These are phyloP conservation scores for Pristionchus mayeri DNA, from an alignment of 2,888 invertebrate genomes.

Conservation along the genomic window DNA sequence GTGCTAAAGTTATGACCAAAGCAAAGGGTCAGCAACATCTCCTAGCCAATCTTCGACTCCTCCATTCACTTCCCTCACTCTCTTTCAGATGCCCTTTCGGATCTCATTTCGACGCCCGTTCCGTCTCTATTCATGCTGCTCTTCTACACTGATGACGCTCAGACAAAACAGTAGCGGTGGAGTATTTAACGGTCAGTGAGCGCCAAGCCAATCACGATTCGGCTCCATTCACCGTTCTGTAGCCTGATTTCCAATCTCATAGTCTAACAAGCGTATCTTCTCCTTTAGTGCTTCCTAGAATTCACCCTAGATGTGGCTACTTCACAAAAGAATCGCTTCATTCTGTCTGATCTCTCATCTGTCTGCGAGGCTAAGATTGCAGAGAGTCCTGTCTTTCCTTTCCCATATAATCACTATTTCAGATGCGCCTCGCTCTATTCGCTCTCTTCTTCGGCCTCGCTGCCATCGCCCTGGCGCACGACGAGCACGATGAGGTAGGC, in stretches of 20 bases:
- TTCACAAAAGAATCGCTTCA: neutral
- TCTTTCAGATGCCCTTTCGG: conserved; percentile 3
- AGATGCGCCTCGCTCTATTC: conserved; percentile 18
- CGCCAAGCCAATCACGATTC: neutral
- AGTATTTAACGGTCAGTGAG: conserved; percentile 35
- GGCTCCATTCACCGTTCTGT: neutral
- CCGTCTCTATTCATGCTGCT: neutral
- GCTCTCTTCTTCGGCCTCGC: conserved; percentile 29
- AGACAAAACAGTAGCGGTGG: neutral
- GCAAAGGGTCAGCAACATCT: too few relatives aligned
- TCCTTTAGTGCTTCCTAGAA: too few relatives aligned
- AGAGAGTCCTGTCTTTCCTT: neutral
- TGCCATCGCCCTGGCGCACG: conserved; percentile 20
- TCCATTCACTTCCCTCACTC: neutral
- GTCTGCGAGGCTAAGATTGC: neutral
- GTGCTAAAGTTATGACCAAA: too few relatives aligned
- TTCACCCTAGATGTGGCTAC: too few relatives aligned
- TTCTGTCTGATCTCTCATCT: neutral
- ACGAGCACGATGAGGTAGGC: conserved; percentile 3
- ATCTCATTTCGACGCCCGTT: conserved; percentile 33
- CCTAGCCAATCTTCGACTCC: too few relatives aligned
- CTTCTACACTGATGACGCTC: conserved; percentile 9
- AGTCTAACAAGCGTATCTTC: too few relatives aligned
- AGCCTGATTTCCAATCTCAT: too few relatives aligned
- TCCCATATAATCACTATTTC: neutral